These are phyloP conservation scores for Platycheirus rosarum DNA, from an alignment of 2,888 invertebrate species.

Conservation along the genomic window DNA sequence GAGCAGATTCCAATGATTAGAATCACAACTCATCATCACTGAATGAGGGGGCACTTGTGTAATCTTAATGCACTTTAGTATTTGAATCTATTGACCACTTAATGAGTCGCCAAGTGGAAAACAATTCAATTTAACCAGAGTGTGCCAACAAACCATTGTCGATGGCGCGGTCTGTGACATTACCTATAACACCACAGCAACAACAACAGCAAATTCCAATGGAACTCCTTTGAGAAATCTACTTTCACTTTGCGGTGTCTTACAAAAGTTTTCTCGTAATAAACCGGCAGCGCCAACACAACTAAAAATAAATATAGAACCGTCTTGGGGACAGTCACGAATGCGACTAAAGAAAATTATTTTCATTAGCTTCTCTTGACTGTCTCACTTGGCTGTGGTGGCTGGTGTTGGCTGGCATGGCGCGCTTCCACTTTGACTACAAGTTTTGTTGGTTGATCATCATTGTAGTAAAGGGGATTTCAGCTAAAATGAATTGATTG, in stretches of 20 bases:
- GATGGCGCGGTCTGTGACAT: slow-evolving; percentile 39
- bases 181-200: slow-evolving; percentile 44
- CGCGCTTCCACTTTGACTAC: neutral
- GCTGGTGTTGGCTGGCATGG: slow-evolving; percentile 11
- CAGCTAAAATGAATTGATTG: neutral
- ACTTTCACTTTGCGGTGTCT: slow-evolving; percentile 62
- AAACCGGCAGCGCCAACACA: slow-evolving; percentile 1
- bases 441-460: slow-evolving; percentile 47
- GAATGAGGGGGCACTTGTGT: slow-evolving; percentile 33
- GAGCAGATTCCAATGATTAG: slow-evolving; percentile 29
- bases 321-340: slow-evolving; percentile 52
- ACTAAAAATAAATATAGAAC: slow-evolving; percentile 49
- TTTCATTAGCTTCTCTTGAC: slow-evolving; percentile 28
- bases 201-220: slow-evolving; percentile 42
- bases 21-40: slow-evolving; percentile 28
- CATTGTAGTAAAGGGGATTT: slow-evolving; percentile 39
- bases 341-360: slow-evolving; percentile 58
- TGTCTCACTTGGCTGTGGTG: neutral
- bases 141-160: slow-evolving; percentile 26
- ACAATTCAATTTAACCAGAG: slow-evolving; percentile 47
- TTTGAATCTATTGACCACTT: slow-evolving; percentile 30
- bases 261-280: slow-evolving; percentile 7
- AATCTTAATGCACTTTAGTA: slow-evolving; percentile 30
- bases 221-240: slow-evolving; percentile 37
- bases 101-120: slow-evolving; percentile 35